Evolutionary conservation across 2,797 vertebrate genomes (phyloP), one percentile per base, ranked within the genome.

Genomic region (Oreonectes daqikongensis): DNA sequence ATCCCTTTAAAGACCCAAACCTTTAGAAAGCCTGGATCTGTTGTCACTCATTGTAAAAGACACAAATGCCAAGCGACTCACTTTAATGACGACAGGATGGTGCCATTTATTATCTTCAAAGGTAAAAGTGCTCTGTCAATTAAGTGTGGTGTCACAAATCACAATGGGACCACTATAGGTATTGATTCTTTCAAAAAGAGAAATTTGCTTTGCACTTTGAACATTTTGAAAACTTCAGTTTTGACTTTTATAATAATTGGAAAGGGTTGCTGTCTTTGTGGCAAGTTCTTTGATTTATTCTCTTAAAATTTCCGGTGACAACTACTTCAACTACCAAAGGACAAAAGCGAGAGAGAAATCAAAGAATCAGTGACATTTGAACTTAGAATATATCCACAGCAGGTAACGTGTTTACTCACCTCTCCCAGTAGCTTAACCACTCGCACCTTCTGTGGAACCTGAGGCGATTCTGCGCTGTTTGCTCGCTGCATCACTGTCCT

Each of bases 401-500:
- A 15, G 17, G 26, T n/a, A 44, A 48, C 14, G 42, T 28, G 14
- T 42, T 64, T 74, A 93, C 97, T 98, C 92, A 99, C 98, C 95
- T 88, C 93, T 89, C 91, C 93, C 72, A 93, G 91, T 88, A 96
- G 90, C 89, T 97, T 98, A 89, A 99, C 95, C 78, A 98, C 94
- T 89, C 97, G 90, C 90, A 99, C 95, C 94, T 99, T 99, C 84
- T 94, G 92, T 66, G 94, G 92, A 81, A 93, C 86, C 83, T 93
- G 95, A n/a, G 92, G 93, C 72, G 87, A 83, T 42, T 87, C 84
- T 18, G 83, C 82, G 73, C 87, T 95, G 90, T 89, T 95, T 72
- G 92, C 85, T 60, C 97, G 92, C 89, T 99, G 97, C 94, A 98
- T 96, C 81, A 99, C 97, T 60, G 98, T 98, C 88, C 98, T 93